phyloP scores from a whole-genome alignment of 2,888 invertebrate genomes.

The Steinernema carpocapsae region DNA sequence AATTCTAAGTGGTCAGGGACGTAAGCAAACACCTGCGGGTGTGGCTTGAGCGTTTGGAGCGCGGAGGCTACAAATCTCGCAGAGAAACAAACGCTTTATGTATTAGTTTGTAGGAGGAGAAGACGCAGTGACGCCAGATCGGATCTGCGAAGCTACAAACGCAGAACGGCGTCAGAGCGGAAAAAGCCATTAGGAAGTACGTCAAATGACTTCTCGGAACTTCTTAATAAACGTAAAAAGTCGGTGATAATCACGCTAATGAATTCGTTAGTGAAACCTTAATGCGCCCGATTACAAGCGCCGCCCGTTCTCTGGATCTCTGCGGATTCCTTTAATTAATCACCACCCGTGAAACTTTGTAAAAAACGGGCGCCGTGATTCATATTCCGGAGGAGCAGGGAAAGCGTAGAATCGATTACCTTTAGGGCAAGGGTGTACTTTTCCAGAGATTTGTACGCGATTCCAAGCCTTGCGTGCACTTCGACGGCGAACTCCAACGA shows the following conservation, averaged over 20 bases:
- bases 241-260: slow-evolving; percentile 3
- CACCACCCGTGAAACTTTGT: too few relatives aligned
- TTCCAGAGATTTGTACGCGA: slow-evolving; percentile 92
- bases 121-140: background rate
- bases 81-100: background rate
- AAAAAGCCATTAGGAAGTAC: background rate
- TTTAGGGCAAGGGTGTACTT: slow-evolving; percentile 89
- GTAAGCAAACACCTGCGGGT: slow-evolving; percentile 27
- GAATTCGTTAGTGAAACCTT: background rate
- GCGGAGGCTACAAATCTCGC: background rate
- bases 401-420: slow-evolving; percentile 63
- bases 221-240: background rate
- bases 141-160: background rate
- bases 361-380: too few relatives aligned
- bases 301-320: too few relatives aligned
- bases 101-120: background rate
- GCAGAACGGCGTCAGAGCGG: background rate
- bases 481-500: slow-evolving; percentile 87
- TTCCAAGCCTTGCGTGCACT: slow-evolving; percentile 91
- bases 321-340: too few relatives aligned
- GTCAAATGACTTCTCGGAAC: slow-evolving; percentile 7
- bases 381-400: background rate
- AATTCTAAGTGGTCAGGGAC: background rate
- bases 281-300: background rate
- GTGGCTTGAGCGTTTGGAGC: background rate